Evolutionary conservation across 2,113 vertebrate genomes (phyloP), one percentile per base, ranked within the genome.

Genomic region (Oplegnathus fasciatus): DNA sequence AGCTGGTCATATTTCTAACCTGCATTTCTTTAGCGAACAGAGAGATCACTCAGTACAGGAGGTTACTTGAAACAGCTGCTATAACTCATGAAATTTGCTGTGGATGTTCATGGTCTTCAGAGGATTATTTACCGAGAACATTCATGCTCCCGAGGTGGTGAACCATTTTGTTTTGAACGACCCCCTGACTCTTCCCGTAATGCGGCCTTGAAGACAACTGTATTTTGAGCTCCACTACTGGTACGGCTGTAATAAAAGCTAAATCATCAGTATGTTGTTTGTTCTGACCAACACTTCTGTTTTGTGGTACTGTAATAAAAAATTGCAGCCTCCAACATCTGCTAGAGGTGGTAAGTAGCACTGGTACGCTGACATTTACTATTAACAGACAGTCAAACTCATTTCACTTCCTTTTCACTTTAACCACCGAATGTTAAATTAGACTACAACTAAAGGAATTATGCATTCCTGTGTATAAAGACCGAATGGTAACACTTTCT

Each of bases 261-360:
- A 78, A 70, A 82, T 75, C 18, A 52, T 58, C 65, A 46, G 46
- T 30, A 20, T 84, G 54, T 22, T 34, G 61, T 66, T 86, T 76
- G 65, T 46, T 86, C 17, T 69, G 75, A 48, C 26, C 26, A 57
- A 54, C 40, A 30, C 18, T 11, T 26, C 50, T 71, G 60, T 57
- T 30, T 50, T 67, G 42, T 74, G 71, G 42, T n/a, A 3, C 11
- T 74, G 28, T 62, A 24, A 80, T 78, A 20, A 69, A 82, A 72
- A 78, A n/a, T 34, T 34, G 30, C 69, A 48, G 80, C 73, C 73
- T 84, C 30, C 34, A 75, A 57, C 62, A 57, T 71, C 60, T 72
- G 71, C 46, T 54, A 32, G 8, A 52, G 30, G 9, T 42, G 34
- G 30, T 79, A 44, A 70, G 83, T 15, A 37, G 28, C 26, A 26